Evolutionary conservation across 2,113 vertebrate species (phyloP).

Genomic region (Platanista minor): DNA sequence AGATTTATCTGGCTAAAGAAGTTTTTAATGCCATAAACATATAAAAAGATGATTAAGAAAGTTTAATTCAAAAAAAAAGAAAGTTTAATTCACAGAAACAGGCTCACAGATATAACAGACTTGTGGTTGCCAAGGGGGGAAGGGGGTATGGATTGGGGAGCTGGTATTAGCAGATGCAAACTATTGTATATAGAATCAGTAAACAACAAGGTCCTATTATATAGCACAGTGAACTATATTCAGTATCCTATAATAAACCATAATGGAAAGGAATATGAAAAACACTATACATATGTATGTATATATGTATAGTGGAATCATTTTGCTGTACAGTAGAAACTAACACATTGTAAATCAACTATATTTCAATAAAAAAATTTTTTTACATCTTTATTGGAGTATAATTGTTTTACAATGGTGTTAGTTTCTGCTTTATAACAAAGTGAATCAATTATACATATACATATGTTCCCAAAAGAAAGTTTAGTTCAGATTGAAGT

Average conservation of each 20-base stretch:
- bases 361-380: background rate
- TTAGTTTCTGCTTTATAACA: no score
- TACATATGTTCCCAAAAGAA: no score
- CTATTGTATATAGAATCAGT: background rate
- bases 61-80: background rate
- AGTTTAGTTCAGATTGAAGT: background rate
- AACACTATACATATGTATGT: background rate
- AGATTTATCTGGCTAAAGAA: background rate
- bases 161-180: background rate
- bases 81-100: background rate
- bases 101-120: background rate
- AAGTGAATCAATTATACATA: no score
- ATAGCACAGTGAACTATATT: background rate
- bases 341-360: background rate
- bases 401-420: no score
- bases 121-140: background rate
- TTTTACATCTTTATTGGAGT: no score
- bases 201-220: background rate
- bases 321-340: background rate
- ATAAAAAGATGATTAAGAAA: background rate
- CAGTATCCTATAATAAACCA: background rate
- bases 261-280: background rate
- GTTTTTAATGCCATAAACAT: background rate
- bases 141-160: background rate
- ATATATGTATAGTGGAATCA: background rate